A percentile compares a stretch with the other conserved stretches of the same genome.
These are phyloP conservation scores for Bufo gargarizans DNA, from an alignment of 2,113 vertebrate species.

Conservation along the genomic window DNA sequence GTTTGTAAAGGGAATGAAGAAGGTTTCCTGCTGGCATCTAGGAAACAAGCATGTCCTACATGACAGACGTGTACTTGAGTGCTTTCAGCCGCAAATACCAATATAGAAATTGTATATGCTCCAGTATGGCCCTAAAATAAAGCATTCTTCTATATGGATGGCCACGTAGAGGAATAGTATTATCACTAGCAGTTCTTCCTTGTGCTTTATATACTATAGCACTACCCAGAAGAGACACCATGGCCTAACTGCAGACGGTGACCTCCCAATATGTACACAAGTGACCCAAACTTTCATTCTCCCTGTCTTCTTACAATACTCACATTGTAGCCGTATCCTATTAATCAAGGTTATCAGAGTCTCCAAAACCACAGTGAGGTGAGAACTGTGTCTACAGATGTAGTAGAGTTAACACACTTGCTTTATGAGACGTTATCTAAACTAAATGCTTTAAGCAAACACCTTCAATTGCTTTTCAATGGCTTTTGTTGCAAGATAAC, in stretches of 20 bases:
- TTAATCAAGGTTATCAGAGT: no score
- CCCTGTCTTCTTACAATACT: not conserved
- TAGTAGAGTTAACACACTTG: no score
- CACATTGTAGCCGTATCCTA: not conserved
- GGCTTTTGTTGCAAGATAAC: no score
- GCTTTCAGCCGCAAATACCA: not conserved
- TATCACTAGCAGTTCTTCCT: not conserved
- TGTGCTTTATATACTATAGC: not conserved
- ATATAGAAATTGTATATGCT: not conserved
- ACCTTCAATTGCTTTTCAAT: no score
- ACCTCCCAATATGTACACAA: not conserved
- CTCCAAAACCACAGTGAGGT: no score
- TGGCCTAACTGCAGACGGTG: not conserved
- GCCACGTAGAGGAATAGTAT: no score
- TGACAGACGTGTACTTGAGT: not conserved
- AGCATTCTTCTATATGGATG: not conserved
- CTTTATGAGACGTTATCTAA: no score
- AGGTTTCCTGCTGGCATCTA: not conserved
- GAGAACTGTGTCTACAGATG: no score
- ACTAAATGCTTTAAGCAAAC: no score
- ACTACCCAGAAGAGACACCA: not conserved
- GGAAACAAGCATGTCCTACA: not conserved
- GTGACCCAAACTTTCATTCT: no score
- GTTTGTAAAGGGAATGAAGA: slow-evolving; percentile 59
- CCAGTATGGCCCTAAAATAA: not conserved